Evolutionary conservation across 2,888 invertebrate genomes (phyloP).

Genomic region (Neoascia interrupta): DNA sequence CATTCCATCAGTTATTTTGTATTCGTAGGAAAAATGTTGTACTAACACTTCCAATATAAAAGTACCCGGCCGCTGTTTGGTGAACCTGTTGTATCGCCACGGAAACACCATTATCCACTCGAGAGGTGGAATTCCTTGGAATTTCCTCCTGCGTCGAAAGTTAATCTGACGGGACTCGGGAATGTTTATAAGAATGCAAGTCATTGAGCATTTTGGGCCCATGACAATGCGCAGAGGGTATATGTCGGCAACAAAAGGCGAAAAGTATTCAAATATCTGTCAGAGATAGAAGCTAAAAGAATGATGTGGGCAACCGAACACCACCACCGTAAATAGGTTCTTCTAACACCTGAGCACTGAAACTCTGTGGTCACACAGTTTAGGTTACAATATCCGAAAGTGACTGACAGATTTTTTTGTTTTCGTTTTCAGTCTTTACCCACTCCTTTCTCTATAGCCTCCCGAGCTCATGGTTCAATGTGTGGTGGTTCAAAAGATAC

Average conservation of each 20-base stretch:
- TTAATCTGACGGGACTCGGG: constrained; percentile 40
- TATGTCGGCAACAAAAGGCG: constrained; percentile 50
- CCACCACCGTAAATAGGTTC: constrained; percentile 17
- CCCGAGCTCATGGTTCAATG: no score
- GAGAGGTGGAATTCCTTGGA: constrained; percentile 61
- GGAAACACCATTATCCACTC: constrained; percentile 62
- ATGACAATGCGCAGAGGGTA: background rate
- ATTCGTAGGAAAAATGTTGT: constrained; percentile 42
- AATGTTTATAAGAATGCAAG: constrained; percentile 60
- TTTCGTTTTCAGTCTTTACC: constrained; percentile 21
- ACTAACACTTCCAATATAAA: constrained; percentile 1
- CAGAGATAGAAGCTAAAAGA: constrained; percentile 33
- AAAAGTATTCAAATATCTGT: constrained; percentile 68
- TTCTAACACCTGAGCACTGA: constrained; percentile 47
- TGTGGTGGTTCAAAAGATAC: no score
- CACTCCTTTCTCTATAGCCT: constrained; percentile 22
- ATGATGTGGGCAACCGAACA: constrained; percentile 61
- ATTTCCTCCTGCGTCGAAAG: constrained; percentile 29
- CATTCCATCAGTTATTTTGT: constrained; percentile 33
- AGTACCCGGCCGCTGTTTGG: background rate
- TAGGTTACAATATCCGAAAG: constrained; percentile 43
- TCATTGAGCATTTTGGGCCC: constrained; percentile 43
- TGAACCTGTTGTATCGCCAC: constrained; percentile 14
- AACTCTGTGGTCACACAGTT: constrained; percentile 35
- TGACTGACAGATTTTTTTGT: constrained; percentile 52